Conservation (phyloP, 2,888 invertebrate species). For the Monochamus alternatus region DNA sequence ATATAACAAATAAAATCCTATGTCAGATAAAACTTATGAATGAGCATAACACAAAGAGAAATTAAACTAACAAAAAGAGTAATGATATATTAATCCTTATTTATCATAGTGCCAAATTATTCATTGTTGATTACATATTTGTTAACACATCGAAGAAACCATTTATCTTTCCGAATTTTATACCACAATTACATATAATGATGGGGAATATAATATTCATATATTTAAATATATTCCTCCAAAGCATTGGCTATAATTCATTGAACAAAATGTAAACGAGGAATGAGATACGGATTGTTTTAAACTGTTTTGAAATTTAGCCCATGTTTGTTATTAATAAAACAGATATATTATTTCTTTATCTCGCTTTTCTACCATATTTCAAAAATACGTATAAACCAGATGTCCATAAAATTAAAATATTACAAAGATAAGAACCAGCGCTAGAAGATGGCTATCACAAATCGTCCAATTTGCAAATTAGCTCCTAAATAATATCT, state of each 20-base stretch:
- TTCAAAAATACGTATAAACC: neutral
- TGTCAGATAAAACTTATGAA: too few species aligned
- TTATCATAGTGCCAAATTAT: neutral
- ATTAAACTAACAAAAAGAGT: too few species aligned
- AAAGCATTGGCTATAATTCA: slow-evolving; percentile 3
- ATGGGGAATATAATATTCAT: slow-evolving; percentile 11
- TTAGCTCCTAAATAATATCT: neutral
- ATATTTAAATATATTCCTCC: slow-evolving; percentile 12
- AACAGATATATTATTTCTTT: neutral
- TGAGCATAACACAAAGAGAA: too few species aligned
- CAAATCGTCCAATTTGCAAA: neutral
- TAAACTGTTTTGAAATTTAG: slow-evolving; percentile 7
- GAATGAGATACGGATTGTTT: neutral
- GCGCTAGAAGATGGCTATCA: slow-evolving; percentile 1
- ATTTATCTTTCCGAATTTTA: slow-evolving; percentile 1
- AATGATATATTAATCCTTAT: neutral
- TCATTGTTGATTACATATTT: slow-evolving; percentile 8
- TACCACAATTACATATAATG: slow-evolving; percentile 6
- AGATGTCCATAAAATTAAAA: slow-evolving; percentile 8
- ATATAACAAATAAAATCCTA: too few species aligned
- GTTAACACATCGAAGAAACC: slow-evolving; percentile 11
- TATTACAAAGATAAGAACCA: slow-evolving; percentile 3
- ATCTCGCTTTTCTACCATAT: neutral
- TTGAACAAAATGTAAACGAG: slow-evolving; percentile 5
- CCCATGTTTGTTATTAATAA: neutral